Conservation (phyloP, 2,797 vertebrate species). For the Nannoperca australis region DNA sequence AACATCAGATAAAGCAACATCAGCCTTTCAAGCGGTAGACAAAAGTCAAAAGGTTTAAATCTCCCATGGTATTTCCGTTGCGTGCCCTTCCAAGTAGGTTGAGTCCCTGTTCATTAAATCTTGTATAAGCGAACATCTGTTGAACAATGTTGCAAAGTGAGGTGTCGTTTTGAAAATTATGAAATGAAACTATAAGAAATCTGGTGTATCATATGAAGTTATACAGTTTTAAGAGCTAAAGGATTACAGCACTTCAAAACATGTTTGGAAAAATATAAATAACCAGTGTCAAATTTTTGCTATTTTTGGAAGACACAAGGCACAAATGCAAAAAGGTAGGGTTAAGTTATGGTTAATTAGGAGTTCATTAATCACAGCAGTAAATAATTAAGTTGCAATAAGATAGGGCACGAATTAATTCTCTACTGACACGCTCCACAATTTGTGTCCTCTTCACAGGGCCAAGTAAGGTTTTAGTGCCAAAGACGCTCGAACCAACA, state of each 20-base stretch:
- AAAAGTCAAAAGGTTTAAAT: constrained; percentile 44
- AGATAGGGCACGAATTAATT: constrained; percentile 57
- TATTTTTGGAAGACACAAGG: constrained; percentile 13
- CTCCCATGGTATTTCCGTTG: constrained; percentile 20
- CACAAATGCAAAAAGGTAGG: constrained; percentile 29
- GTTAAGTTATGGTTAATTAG: constrained; percentile 54
- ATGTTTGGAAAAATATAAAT: neutral
- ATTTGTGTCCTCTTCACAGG: constrained; percentile 57
- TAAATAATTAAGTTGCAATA: constrained; percentile 61
- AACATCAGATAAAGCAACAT: constrained; percentile 46
- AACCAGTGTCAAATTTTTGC: neutral
- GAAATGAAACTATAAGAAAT: neutral
- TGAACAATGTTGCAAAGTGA: constrained; percentile 25
- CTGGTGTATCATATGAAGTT: constrained; percentile 6
- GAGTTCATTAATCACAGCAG: constrained; percentile 60
- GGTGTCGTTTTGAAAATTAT: constrained; percentile 22
- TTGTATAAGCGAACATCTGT: constrained; percentile 42
- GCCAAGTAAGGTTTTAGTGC: constrained; percentile 61
- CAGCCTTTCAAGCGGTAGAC: constrained; percentile 28
- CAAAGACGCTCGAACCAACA: constrained; percentile 60
- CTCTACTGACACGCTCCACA: constrained; percentile 46
- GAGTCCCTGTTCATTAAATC: constrained; percentile 27
- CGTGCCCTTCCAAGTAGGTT: constrained; percentile 3
- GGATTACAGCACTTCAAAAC: neutral
- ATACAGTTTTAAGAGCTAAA: neutral